A percentile compares a stretch with the other conserved stretches of the same genome.
phyloP scores from a whole-genome alignment of 2,113 vertebrate genomes.

The Pituophis catenifer region DNA sequence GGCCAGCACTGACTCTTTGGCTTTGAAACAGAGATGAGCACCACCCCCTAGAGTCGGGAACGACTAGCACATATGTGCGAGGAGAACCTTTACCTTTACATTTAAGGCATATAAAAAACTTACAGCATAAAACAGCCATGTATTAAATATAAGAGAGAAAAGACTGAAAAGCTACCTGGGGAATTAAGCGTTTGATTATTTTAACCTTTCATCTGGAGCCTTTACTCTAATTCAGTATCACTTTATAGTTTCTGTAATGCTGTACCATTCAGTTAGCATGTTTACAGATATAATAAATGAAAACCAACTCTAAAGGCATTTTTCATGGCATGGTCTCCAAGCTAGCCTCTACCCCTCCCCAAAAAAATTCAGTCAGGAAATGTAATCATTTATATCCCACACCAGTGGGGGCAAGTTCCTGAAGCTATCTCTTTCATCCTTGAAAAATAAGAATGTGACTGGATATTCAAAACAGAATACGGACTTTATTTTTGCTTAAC shows the following conservation, averaged over 20 bases:
- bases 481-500: background rate
- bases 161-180: background rate
- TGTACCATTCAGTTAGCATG: background rate
- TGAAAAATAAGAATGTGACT: background rate
- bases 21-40: too few species aligned
- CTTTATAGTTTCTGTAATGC: background rate
- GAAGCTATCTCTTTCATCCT: background rate
- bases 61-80: too few species aligned
- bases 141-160: background rate
- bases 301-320: background rate
- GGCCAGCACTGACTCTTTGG: too few species aligned
- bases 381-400: background rate
- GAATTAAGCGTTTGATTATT: background rate
- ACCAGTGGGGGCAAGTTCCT: background rate
- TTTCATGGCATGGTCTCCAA: background rate
- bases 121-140: background rate
- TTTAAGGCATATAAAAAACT: background rate
- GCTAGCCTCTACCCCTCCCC: background rate
- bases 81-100: too few species aligned
- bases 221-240: background rate
- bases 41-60: too few species aligned
- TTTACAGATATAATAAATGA: background rate
- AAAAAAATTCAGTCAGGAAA: background rate
- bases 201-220: background rate
- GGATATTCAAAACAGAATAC: background rate